Base-by-base conservation (phyloP, 1,140 invertebrate genomes). In the Lordiphosa clarofinis region DNA sequence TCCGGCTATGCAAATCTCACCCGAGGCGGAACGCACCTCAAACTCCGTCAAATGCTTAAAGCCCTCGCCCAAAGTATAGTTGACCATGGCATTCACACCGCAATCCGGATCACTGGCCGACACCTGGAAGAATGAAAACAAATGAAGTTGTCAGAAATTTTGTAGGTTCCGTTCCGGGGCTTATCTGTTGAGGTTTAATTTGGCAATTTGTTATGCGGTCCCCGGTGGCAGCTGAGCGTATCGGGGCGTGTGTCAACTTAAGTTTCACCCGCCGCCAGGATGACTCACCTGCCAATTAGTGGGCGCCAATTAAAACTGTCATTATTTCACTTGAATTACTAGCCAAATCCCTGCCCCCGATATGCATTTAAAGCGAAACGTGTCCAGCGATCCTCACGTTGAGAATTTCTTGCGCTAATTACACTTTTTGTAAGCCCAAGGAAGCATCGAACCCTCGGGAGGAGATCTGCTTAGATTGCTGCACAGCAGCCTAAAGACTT, bases 91-190 rank as follows among this genome's bases (percentile, higher is more conserved):
- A 89, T 99, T 98, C 6, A 97, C 94, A 10, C 97, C 97, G 76
- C 96, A 97, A 90, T 99, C 98, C 1, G 95, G 94, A 90, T 99
- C 98, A 24, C 94, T 96, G 0, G 98, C 97, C 50, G 95, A 95
- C 47, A 98, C 95, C 97, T 98, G 92, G 0, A 90, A 91, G 58
- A 84, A 56, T 72, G 54, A 48, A 54, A 36, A 49, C 68, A 84
- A 84, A 84, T 84, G 78, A 84, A 84, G 78, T 84, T 86, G 79
- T 84, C 78, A 84, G 46, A 61, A 84, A 78, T 28, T 28, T 86
- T 78, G 78, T 71, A 86, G 84, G 84, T 84, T 43, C 44, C 54
- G 46, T 39, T 49, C 56, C 44, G 40, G 39, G 44, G 64, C 74
- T 74, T 74, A 74, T 76, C 66, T 56, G 28, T 76, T 55, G 50